These are phyloP conservation scores for Entomyzon cyanotis DNA, from an alignment of 2,113 vertebrate species.

Conservation along the genomic window DNA sequence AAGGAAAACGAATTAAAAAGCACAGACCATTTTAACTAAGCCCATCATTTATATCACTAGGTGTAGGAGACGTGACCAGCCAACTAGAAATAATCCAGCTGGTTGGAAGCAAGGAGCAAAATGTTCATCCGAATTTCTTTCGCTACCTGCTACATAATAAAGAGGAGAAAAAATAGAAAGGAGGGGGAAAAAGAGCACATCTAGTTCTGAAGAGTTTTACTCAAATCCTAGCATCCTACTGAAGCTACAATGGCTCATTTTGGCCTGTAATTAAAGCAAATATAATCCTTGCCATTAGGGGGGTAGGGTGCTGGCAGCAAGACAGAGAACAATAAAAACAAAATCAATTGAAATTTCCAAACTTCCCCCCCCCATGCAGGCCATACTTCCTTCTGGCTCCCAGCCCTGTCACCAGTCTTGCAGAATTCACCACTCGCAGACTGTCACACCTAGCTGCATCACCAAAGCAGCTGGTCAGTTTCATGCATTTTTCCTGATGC, in stretches of 20 bases:
- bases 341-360: background rate
- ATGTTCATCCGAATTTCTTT: background rate
- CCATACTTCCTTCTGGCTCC: background rate
- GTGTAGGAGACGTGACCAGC: background rate
- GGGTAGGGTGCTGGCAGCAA: fast-evolving
- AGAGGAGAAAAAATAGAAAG: fast-evolving
- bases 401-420: background rate
- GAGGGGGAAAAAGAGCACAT: fast-evolving
- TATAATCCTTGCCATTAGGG: background rate
- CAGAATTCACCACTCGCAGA: background rate
- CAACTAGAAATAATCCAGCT: slow-evolving; percentile 52
- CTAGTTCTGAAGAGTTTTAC: background rate
- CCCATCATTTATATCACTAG: slow-evolving; percentile 14
- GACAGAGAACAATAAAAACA: background rate
- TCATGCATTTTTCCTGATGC: background rate
- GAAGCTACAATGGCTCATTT: background rate
- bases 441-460: background rate
- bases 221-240: background rate
- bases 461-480: background rate
- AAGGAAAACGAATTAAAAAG: slow-evolving; percentile 5
- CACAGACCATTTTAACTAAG: background rate
- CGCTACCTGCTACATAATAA: background rate
- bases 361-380: fast-evolving
- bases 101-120: background rate
- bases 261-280: background rate